phyloP scores from a whole-genome alignment of 2,888 invertebrate species.

The Lasioglossum malachurum region DNA sequence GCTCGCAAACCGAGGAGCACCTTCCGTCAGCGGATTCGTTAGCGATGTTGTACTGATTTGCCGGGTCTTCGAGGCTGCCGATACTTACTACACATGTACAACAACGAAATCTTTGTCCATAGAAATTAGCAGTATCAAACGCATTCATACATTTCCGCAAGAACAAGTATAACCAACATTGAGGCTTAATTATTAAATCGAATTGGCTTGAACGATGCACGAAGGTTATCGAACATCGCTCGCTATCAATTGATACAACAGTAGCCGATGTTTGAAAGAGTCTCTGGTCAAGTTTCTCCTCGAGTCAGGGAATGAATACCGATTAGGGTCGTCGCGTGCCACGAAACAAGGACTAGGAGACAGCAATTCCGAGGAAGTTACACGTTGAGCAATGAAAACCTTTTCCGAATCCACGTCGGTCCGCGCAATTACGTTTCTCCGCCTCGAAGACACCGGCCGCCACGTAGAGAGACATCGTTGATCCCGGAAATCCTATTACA shows the following conservation, averaged over 20 bases:
- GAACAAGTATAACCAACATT: not conserved
- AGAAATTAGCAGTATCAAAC: not conserved
- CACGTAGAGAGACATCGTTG: conserved; percentile 39
- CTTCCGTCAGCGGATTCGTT: conserved; percentile 39
- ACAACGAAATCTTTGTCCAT: not conserved
- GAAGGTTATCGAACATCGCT: not conserved
- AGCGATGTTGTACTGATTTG: conserved; percentile 14
- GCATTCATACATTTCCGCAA: not conserved
- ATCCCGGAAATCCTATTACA: conserved; percentile 70
- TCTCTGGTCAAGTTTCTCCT: not conserved
- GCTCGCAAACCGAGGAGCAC: conserved; percentile 51
- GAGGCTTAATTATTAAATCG: not conserved
- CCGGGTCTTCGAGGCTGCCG: conserved; percentile 36
- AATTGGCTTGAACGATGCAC: not conserved
- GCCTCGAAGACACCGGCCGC: conserved; percentile 59
- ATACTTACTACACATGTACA: not conserved
- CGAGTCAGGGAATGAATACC: not conserved
- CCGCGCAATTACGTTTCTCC: conserved; percentile 38
- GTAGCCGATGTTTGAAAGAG: not conserved
- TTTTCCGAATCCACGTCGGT: conserved; percentile 13
- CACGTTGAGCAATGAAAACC: not conserved
- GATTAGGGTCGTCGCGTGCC: not conserved
- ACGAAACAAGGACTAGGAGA: not conserved
- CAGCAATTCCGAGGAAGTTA: not conserved
- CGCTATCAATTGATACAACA: not conserved